Base-by-base conservation (phyloP, 2,797 vertebrate species). In the Pantherophis alleghaniensis region DNA sequence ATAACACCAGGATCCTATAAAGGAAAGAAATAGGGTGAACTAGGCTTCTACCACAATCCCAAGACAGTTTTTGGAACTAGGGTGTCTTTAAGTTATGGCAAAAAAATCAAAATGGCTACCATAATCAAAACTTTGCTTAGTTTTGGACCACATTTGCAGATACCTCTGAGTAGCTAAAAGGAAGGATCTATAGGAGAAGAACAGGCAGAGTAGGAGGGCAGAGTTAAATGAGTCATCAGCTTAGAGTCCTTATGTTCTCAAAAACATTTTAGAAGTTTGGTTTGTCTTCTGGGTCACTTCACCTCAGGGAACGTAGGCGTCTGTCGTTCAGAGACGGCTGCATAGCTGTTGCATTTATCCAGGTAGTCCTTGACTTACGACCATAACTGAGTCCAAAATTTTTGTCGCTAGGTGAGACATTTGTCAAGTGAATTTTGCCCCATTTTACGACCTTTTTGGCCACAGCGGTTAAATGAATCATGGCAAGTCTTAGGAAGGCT, bases 1-100 rank as follows among this genome's bases (percentile, higher is more conserved):
- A 11, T 93, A 93, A 59, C 93, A 93, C 93, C 93, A 93, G 57
- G 93, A 18, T 11, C 61, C 93, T 93, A 24, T 22, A 63, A 66
- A 89, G 51, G 32, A 53, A 91, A 91, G 69, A 86, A 91, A 20
- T 18, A 93, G 22, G 47, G 24, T 83, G 74, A 79, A 18, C 20
- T 7, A 22, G 74, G 32, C 7, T 42, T 79, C 18, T 10, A 42
- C 16, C 2, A 3, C 37, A 42, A 42, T 79, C 74, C 18, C 74
- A 22, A 22, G 18, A 42, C 3, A 79, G 3, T 79, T 79, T 79
- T 42, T 42, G 74, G 74, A 42, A 79, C 9, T 42, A 79, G 74
- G 18, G 18, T 79, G 18, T 42, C 37, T 79, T 20, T 22, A 42
- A 22, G 0, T 69, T 42, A 42, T 79, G 20, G 7, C 0, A 3